Conservation (phyloP, 1,140 invertebrate genomes). For the Drosophila nasuta region DNA sequence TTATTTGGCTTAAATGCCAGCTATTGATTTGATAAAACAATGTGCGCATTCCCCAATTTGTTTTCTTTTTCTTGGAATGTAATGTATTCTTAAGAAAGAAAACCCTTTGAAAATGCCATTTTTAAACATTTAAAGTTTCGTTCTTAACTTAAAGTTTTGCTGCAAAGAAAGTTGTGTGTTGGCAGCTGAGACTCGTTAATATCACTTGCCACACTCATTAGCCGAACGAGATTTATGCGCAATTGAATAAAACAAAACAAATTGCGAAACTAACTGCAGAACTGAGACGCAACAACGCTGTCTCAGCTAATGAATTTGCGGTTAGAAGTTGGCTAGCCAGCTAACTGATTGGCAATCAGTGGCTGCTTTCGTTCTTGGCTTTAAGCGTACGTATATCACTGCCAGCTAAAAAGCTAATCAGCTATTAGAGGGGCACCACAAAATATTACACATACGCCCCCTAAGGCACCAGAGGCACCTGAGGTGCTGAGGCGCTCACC, state of each 20-base stretch:
- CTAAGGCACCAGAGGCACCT: too few species aligned
- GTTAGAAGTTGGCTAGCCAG: not conserved
- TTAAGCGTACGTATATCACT: conserved; percentile 39
- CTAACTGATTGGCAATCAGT: conserved; percentile 44
- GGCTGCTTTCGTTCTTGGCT: not conserved
- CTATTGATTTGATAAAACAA: too few species aligned
- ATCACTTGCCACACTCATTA: conserved; percentile 14
- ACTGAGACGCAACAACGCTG: conserved; percentile 6
- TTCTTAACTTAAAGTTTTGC: too few species aligned
- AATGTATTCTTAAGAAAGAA: too few species aligned
- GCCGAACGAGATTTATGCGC: conserved; percentile 20
- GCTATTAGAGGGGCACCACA: conserved; percentile 49
- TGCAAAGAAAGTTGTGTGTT: too few species aligned
- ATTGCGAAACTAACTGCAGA: conserved; percentile 5
- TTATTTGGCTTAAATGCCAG: too few species aligned
- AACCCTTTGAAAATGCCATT: too few species aligned
- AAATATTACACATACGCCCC: conserved; percentile 58
- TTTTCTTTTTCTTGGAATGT: too few species aligned
- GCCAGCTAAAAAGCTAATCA: conserved; percentile 57
- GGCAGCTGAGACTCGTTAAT: conserved; percentile 13
- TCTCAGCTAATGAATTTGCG: conserved; percentile 40
- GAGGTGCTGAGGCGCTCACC: not conserved
- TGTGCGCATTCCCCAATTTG: too few species aligned
- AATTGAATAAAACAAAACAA: conserved; percentile 21
- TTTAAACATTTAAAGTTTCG: too few species aligned